Conservation (phyloP, 2,113 vertebrate species). For the Plotosus lineatus region DNA sequence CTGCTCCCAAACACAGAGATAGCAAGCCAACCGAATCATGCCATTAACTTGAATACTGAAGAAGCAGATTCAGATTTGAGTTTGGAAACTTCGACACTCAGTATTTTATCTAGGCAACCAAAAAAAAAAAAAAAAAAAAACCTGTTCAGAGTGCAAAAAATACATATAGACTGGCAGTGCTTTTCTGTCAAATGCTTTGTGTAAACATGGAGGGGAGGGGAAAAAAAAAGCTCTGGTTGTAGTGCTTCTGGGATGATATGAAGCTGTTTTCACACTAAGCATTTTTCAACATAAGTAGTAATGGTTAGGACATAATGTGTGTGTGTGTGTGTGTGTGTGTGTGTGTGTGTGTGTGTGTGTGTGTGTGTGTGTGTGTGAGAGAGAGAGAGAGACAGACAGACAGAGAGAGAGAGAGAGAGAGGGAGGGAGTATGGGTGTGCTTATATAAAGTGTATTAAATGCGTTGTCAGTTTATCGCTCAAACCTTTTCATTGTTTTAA, state of each 20-base stretch:
- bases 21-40: no score
- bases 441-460: no score
- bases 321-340: no score
- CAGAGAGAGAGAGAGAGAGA: no score
- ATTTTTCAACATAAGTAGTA: not conserved
- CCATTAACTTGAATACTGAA: not conserved
- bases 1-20: no score
- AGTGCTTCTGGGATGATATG: conserved; percentile 10
- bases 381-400: no score
- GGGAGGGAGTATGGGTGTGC: no score
- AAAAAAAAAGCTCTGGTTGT: not conserved
- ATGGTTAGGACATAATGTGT: not conserved
- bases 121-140: not conserved
- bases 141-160: no score
- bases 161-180: not conserved
- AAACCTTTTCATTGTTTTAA: no score
- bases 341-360: no score
- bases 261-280: conserved; percentile 12
- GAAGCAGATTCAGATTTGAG: not conserved
- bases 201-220: not conserved
- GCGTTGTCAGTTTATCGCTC: no score
- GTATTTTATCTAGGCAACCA: not conserved
- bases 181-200: conserved; percentile 9
- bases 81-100: not conserved
- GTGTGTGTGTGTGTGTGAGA: no score